phyloP scores from a whole-genome alignment of 1,140 invertebrate species.

The Apis florea region DNA sequence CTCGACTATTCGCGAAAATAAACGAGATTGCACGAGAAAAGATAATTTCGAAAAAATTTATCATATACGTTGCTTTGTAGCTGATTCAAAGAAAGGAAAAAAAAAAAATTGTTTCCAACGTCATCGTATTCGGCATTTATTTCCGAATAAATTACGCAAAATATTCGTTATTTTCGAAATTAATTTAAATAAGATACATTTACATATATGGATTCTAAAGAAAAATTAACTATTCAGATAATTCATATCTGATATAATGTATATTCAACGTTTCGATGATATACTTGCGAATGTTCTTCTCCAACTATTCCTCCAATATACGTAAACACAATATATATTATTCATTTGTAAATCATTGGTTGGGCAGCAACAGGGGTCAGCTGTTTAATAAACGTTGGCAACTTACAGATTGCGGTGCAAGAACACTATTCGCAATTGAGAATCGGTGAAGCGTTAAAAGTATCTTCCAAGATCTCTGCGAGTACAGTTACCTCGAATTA shows the following conservation, averaged over 20 bases:
- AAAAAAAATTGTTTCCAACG: neutral
- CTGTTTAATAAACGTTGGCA: slow-evolving; percentile 47
- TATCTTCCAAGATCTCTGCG: slow-evolving; percentile 51
- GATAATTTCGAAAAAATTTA: neutral
- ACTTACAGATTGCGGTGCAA: slow-evolving; percentile 9
- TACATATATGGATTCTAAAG: too few relatives aligned
- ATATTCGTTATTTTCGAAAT: neutral
- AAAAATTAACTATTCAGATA: too few relatives aligned
- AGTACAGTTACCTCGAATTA: slow-evolving; percentile 56
- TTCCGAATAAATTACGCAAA: neutral
- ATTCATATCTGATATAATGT: too few relatives aligned
- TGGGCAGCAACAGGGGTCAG: slow-evolving; percentile 38
- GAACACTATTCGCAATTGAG: slow-evolving; percentile 48
- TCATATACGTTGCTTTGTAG: too few relatives aligned
- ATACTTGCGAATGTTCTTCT: neutral
- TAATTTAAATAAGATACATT: neutral
- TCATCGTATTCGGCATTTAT: neutral
- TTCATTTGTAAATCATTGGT: slow-evolving; percentile 49
- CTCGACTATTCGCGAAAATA: neutral
- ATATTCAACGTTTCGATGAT: too few relatives aligned
- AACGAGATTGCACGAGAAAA: neutral
- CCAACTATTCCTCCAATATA: too few relatives aligned
- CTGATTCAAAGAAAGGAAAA: too few relatives aligned
- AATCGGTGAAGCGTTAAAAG: slow-evolving; percentile 63
- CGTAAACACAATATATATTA: neutral